A percentile compares a stretch with the other conserved stretches of the same genome.
Conservation (phyloP, 2,888 invertebrate genomes). For the Anthoptus insignis region DNA sequence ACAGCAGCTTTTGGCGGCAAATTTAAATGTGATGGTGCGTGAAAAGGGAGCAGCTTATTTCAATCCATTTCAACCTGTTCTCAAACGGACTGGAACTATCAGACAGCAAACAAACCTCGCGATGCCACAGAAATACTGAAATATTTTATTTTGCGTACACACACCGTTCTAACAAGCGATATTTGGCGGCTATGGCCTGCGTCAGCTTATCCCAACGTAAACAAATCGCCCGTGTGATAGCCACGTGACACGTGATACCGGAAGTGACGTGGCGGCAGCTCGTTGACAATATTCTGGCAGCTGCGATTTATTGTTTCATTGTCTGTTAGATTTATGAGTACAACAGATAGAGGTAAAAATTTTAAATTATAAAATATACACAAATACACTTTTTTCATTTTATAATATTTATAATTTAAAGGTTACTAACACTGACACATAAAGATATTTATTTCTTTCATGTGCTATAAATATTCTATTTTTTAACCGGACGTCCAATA, state of each 20-base stretch:
- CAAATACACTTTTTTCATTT: no score
- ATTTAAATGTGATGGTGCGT: no score
- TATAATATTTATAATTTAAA: no score
- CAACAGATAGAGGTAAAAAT: neutral
- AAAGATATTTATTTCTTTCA: no score
- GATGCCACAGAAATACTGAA: neutral
- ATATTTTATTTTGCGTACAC: conserved; percentile 8
- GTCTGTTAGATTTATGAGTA: neutral
- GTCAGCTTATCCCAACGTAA: conserved; percentile 6
- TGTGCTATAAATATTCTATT: no score
- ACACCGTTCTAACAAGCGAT: conserved; percentile 10
- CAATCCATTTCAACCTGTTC: neutral
- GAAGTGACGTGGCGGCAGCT: neutral
- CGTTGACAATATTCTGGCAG: conserved; percentile 1
- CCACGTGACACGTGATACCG: neutral
- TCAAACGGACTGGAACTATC: no score
- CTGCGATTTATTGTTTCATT: conserved; percentile 8
- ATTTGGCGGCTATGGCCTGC: conserved; percentile 2
- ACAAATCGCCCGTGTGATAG: conserved; percentile 8
- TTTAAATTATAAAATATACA: neutral
- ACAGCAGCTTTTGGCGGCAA: no score
- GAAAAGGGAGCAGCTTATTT: no score
- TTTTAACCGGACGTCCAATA: no score
- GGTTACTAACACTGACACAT: no score
- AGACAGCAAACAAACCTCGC: neutral